These are phyloP conservation scores for Troides aeacus DNA, from an alignment of 2,888 invertebrate species.

Conservation along the genomic window DNA sequence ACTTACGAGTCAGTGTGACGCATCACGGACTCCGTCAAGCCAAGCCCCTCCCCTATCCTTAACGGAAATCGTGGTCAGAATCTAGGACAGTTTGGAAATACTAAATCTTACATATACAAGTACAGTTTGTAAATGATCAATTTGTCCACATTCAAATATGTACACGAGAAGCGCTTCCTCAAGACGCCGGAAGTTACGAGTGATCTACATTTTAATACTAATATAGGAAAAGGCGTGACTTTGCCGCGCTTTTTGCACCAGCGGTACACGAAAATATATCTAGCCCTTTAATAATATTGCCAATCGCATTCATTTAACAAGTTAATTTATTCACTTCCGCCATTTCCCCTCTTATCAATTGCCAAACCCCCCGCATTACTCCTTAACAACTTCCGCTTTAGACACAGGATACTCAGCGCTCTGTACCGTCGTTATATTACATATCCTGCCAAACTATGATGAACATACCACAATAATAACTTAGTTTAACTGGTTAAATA, in stretches of 20 bases:
- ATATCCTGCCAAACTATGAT: no score
- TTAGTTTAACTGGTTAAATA: no score
- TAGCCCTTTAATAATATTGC: constrained; percentile 1
- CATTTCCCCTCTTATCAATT: background rate
- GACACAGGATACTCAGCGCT: no score
- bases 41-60: background rate
- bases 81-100: constrained; percentile 70
- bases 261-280: constrained; percentile 16
- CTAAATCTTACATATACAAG: constrained; percentile 60
- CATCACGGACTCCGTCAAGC: constrained; percentile 17
- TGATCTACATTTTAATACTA: constrained; percentile 30
- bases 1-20: constrained; percentile 15
- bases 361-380: background rate
- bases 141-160: constrained; percentile 34
- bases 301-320: constrained; percentile 2
- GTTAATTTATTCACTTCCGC: background rate
- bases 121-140: constrained; percentile 51
- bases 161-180: constrained; percentile 55
- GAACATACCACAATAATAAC: no score
- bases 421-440: no score
- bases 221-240: constrained; percentile 40
- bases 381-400: no score
- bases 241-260: constrained; percentile 14
- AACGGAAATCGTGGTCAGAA: constrained; percentile 48
- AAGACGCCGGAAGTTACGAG: constrained; percentile 36